Base-by-base conservation (phyloP, 2,888 invertebrate species). In the Linnaemya tessellans region DNA sequence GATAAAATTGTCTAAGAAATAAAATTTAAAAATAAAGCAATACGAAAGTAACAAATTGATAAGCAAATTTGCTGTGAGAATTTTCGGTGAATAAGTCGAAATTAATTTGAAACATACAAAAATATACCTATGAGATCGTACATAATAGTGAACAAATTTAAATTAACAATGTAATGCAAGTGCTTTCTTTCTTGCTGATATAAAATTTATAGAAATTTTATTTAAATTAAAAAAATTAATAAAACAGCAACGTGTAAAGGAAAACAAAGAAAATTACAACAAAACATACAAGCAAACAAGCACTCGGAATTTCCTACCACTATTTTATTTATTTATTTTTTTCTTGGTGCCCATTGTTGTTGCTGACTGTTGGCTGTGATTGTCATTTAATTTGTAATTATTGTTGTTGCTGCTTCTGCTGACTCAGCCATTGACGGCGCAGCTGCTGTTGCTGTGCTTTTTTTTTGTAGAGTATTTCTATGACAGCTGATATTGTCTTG, bases 401-500 rank as follows among this genome's bases (percentile, higher is more conserved):
- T 73, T 71, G 15, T 67, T 54, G 49, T 38, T 75, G 51, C 68
- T 58, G 58, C 54, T 30, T 43, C 46, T 30, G 70, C 67, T 30
- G 30, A 13, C 15, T 68, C 49, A 22, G 18, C 51, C 13, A 13
- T 15, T 54, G 35, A 41, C 58, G 5, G 18, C 81, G 68, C 13
- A 41, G 41, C 62, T 58, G 58, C 30, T 65, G 70, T 46, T 41
- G 73, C 41, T 38, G 46, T 35, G 15, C n/a, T 62, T 77, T 20
- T 20, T 30, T 30, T 30, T 30, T 30, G 30, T 62, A 49, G 18
- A 46, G 13, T 82, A 82, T 82, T 80, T 75, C 51, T 65, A 54
- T 82, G 75, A 82, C 85, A 85, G 82, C 82, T 82, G 79, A 80
- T 80, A 70, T 41, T 41, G 13, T 56, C 49, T 74, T 58, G 18